Conservation (phyloP, 2,888 invertebrate genomes). For the Mylabris sibirica region DNA sequence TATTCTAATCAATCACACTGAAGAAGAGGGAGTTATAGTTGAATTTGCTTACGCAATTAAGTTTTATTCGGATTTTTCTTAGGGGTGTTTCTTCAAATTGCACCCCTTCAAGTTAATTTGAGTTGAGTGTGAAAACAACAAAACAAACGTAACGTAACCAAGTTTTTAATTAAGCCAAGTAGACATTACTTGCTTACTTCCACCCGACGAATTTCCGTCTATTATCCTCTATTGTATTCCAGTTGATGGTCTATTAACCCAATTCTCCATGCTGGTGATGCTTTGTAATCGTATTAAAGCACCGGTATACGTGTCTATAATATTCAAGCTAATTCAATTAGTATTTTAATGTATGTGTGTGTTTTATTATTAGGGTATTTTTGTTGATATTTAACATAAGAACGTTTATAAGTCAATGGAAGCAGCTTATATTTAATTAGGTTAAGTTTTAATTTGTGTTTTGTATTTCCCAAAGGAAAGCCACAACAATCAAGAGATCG, state of each 20-base stretch:
- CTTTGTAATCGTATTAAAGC: slow-evolving; percentile 24
- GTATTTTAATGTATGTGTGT: slow-evolving; percentile 13
- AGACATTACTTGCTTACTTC: slow-evolving; percentile 11
- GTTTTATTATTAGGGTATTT: not conserved
- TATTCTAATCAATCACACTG: not conserved
- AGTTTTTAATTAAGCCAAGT: slow-evolving; percentile 12
- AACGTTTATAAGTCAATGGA: not conserved
- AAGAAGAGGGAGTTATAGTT: not conserved
- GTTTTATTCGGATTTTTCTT: not conserved
- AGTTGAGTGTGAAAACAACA: not conserved
- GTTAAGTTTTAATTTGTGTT: not conserved
- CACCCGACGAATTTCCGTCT: slow-evolving; percentile 7
- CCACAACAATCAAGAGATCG: not conserved
- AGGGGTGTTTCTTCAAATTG: not conserved
- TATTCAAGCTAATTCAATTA: slow-evolving; percentile 21
- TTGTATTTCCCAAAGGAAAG: not conserved
- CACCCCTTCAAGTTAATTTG: not conserved
- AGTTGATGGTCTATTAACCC: slow-evolving; percentile 25
- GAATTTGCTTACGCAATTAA: not conserved
- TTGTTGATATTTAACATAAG: not conserved
- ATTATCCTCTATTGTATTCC: slow-evolving; percentile 12
- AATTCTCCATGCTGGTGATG: slow-evolving; percentile 20
- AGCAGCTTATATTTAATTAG: not conserved
- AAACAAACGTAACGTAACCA: slow-evolving; percentile 4
- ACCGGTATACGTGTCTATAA: slow-evolving; percentile 20